Percentiles rank a stretch among this genome's conserved stretches.
Conservation (phyloP, 2,797 vertebrate species). For the Protonibea diacanthus region DNA sequence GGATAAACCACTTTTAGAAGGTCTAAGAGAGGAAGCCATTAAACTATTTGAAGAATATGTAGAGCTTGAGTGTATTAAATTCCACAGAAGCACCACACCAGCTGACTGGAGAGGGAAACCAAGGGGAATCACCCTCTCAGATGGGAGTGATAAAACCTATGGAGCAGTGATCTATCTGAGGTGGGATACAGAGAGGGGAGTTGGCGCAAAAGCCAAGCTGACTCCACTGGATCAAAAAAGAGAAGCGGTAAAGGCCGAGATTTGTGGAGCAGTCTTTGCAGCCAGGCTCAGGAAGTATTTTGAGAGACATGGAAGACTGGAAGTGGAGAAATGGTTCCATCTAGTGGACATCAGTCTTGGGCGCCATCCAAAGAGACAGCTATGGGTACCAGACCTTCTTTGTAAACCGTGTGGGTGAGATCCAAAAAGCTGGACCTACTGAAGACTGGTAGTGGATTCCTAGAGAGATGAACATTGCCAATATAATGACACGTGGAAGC, state of each 20-base stretch:
- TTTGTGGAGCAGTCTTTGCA: neutral
- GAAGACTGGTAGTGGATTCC: slow-evolving; percentile 27
- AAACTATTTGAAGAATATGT: neutral
- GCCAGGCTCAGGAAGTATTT: neutral
- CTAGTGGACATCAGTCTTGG: neutral
- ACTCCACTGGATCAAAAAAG: neutral
- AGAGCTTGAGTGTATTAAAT: neutral
- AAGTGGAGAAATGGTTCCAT: neutral
- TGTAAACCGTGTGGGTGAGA: slow-evolving; percentile 3
- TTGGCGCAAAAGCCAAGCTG: neutral
- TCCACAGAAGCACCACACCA: neutral
- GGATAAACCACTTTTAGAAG: neutral
- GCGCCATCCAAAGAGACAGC: slow-evolving; percentile 3
- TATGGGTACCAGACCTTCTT: slow-evolving; percentile 19
- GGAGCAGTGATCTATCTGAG: neutral
- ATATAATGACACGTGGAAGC: neutral
- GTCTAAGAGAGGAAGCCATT: neutral
- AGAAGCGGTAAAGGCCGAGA: neutral
- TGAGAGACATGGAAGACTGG: neutral
- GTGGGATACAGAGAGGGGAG: neutral
- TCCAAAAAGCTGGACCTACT: too few relatives aligned
- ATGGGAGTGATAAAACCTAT: neutral
- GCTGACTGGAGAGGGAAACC: neutral
- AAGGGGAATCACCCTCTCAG: slow-evolving; percentile 14
- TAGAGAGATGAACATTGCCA: neutral